Conservation (phyloP, 2,888 invertebrate genomes). For the Plagodis pulveraria region DNA sequence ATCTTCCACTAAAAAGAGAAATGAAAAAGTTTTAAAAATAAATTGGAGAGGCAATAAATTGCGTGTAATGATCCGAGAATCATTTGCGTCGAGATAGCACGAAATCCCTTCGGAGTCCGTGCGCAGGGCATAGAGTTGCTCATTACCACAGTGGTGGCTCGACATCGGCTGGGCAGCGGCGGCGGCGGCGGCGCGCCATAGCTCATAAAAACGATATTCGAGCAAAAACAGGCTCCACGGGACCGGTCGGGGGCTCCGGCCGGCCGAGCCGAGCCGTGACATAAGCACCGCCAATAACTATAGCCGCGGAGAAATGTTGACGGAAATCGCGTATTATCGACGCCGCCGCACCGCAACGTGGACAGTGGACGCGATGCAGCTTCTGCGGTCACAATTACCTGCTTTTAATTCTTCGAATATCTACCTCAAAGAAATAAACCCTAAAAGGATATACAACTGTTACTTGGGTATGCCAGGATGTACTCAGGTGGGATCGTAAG, state of each 20-base stretch:
- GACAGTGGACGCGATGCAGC: constrained; percentile 1
- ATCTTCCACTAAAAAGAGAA: constrained; percentile 5
- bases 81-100: constrained; percentile 35
- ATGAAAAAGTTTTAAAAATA: constrained; percentile 32
- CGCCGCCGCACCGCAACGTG: constrained; percentile 3
- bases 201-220: constrained; percentile 58
- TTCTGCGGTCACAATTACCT: background rate
- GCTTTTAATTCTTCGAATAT: constrained; percentile 2
- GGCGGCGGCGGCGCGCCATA: constrained; percentile 25
- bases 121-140: constrained; percentile 46
- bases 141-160: constrained; percentile 41
- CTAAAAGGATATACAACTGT: too few species aligned
- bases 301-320: constrained; percentile 50
- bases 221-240: constrained; percentile 55
- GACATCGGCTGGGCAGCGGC: background rate
- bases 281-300: constrained; percentile 48
- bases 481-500: background rate
- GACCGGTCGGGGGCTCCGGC: constrained; percentile 38
- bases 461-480: too few species aligned
- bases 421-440: background rate
- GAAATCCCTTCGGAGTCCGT: constrained; percentile 28
- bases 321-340: constrained; percentile 56
- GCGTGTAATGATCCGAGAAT: constrained; percentile 36
- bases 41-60: constrained; percentile 21
- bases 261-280: constrained; percentile 35